Percentiles rank a stretch among this genome's conserved stretches.
Evolutionary conservation across 2,888 invertebrate genomes (phyloP).

Genomic region (Laspeyria flexula): DNA sequence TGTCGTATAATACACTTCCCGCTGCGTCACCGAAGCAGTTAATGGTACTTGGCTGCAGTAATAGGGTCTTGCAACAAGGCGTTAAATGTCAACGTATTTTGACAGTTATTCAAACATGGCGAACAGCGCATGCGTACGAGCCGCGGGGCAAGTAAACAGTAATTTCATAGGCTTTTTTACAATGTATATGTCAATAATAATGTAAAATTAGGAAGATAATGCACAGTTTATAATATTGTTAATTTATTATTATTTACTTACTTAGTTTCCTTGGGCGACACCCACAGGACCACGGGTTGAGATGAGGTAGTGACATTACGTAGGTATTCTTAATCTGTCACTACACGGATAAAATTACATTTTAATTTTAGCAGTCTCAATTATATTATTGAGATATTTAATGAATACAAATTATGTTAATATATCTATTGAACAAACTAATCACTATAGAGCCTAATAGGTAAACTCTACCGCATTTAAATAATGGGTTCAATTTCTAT

Average conservation of each 20-base stretch:
- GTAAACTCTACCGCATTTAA: too few species aligned
- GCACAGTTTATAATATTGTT: not conserved
- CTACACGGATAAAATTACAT: too few species aligned
- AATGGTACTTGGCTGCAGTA: conserved; percentile 25
- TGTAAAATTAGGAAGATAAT: not conserved
- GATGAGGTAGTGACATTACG: too few species aligned
- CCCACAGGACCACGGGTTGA: too few species aligned
- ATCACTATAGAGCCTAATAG: too few species aligned
- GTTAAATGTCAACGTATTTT: conserved; percentile 55
- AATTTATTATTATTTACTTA: not conserved
- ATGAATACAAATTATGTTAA: too few species aligned
- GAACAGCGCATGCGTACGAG: conserved; percentile 23
- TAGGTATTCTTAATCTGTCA: too few species aligned
- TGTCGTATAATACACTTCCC: too few species aligned
- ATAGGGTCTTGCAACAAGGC: conserved; percentile 21
- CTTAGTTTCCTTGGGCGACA: too few species aligned
- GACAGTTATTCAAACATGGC: conserved; percentile 73
- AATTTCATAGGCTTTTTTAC: conserved; percentile 19
- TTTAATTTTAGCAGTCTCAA: too few species aligned
- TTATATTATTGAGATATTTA: too few species aligned
- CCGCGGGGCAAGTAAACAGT: conserved; percentile 24
- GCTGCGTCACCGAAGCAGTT: not conserved
- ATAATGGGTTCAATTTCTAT: conserved; percentile 35
- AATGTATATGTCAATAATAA: not conserved
- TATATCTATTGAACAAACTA: too few species aligned